A percentile compares a stretch with the other conserved stretches of the same genome.
Conservation (phyloP, 2,888 invertebrate genomes). For the Leuctra nigra region DNA sequence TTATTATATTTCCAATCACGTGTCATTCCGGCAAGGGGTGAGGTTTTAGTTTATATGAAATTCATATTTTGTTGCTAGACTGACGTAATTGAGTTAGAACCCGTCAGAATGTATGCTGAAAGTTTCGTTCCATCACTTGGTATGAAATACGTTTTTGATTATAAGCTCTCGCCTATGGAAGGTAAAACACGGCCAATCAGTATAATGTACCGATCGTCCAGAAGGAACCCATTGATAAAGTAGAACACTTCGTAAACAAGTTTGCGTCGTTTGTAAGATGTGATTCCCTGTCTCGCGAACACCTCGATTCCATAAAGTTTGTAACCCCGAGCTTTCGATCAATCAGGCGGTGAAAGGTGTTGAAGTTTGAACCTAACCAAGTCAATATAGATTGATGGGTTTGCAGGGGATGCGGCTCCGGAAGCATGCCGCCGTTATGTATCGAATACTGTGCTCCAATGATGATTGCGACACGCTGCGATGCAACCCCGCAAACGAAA, state of each 20-base stretch:
- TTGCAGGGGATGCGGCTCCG: neutral
- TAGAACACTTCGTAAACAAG: conserved; percentile 8
- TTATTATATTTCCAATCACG: conserved; percentile 17
- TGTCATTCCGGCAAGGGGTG: too few species aligned
- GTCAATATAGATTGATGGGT: conserved; percentile 14
- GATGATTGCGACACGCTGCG: neutral
- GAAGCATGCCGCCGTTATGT: neutral
- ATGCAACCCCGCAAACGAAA: too few species aligned
- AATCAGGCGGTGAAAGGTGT: conserved; percentile 8
- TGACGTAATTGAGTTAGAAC: too few species aligned
- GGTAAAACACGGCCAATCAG: too few species aligned
- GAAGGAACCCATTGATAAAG: too few species aligned
- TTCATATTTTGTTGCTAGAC: too few species aligned
- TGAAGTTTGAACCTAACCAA: conserved; percentile 11
- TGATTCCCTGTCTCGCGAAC: conserved; percentile 9
- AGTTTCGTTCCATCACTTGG: too few species aligned
- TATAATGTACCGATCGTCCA: too few species aligned
- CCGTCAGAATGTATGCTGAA: too few species aligned
- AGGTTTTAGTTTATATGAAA: conserved; percentile 4
- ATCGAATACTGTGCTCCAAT: neutral
- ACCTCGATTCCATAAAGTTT: conserved; percentile 3
- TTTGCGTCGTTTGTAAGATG: conserved; percentile 8
- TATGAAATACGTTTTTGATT: too few species aligned
- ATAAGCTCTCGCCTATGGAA: too few species aligned
- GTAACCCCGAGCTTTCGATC: neutral